Conservation (phyloP, 2,797 vertebrate species). For the Cottoperca gobio region DNA sequence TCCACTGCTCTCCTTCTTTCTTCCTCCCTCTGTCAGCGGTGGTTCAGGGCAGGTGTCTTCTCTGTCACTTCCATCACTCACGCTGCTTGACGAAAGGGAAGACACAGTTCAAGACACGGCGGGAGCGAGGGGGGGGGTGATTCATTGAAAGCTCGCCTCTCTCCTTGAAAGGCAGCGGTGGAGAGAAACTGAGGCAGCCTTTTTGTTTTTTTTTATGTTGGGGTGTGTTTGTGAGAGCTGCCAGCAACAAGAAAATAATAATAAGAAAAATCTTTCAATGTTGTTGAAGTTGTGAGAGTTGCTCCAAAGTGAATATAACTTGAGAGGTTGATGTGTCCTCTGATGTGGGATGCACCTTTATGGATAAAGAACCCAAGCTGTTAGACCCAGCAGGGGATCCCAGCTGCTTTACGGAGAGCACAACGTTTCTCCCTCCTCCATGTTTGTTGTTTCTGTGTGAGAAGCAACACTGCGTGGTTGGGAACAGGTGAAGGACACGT, state of each 20-base stretch:
- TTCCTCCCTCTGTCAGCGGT: conserved; percentile 55
- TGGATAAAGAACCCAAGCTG: conserved; percentile 45
- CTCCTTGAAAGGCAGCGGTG: conserved; percentile 51
- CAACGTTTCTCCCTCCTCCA: conserved; percentile 26
- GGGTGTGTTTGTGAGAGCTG: conserved; percentile 36
- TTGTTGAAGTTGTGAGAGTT: conserved; percentile 24
- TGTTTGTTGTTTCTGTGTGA: conserved; percentile 41
- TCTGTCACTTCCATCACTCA: conserved; percentile 79
- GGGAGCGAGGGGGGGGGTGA: conserved; percentile 55
- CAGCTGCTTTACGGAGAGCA: conserved; percentile 34
- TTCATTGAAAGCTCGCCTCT: conserved; percentile 69
- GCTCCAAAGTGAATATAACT: conserved; percentile 43
- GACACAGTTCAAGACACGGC: conserved; percentile 64
- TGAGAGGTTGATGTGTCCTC: conserved; percentile 21
- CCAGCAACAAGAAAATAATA: conserved; percentile 43
- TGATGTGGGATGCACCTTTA: conserved; percentile 53
- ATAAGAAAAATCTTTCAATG: conserved; percentile 21
- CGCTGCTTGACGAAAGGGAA: conserved; percentile 74
- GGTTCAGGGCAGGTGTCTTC: conserved; percentile 80
- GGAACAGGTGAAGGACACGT: conserved; percentile 13
- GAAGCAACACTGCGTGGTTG: conserved; percentile 4
- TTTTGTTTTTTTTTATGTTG: conserved; percentile 36
- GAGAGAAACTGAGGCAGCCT: conserved; percentile 33
- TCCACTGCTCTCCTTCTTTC: conserved; percentile 35
- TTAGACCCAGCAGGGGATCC: conserved; percentile 40